Evolutionary conservation across 2,113 vertebrate genomes (phyloP).

Genomic region (Pachycephala philippinensis): DNA sequence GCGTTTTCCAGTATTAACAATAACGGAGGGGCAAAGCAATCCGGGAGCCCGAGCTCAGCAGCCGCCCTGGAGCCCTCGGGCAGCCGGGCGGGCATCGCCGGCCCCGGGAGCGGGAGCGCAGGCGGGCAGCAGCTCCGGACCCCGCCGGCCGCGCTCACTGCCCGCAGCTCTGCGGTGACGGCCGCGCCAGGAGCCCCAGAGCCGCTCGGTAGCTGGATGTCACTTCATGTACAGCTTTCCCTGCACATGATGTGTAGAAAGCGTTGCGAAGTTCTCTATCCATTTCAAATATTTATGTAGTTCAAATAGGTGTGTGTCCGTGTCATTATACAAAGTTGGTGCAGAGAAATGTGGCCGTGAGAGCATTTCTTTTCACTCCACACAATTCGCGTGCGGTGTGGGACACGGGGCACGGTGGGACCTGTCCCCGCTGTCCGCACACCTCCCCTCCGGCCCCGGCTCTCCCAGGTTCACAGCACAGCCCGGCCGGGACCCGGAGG

Average conservation of each 20-base stretch:
- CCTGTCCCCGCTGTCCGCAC: not conserved
- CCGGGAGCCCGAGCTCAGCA: rapidly evolving
- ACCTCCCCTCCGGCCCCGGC: not conserved
- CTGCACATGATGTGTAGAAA: rapidly evolving
- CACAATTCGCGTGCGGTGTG: not conserved
- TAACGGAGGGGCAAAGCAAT: rapidly evolving
- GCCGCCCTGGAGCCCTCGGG: not conserved
- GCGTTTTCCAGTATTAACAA: rapidly evolving
- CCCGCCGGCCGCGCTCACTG: rapidly evolving
- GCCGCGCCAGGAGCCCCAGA: not conserved
- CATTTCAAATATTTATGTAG: not conserved
- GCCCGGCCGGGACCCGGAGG: not conserved
- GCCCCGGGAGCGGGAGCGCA: rapidly evolving
- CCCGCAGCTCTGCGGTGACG: rapidly evolving
- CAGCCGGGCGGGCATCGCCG: not conserved
- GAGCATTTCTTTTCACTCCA: rapidly evolving
- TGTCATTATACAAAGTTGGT: not conserved
- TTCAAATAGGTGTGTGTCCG: too few relatives aligned
- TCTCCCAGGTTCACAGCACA: not conserved
- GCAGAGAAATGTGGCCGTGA: not conserved
- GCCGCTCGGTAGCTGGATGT: not conserved
- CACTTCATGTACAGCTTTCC: not conserved
- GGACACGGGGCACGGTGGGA: not conserved
- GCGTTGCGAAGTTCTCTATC: rapidly evolving
- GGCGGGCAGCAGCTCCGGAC: not conserved